Evolutionary conservation across 2,888 invertebrate genomes (phyloP).

Genomic region (Gisinianus flammeolus): DNA sequence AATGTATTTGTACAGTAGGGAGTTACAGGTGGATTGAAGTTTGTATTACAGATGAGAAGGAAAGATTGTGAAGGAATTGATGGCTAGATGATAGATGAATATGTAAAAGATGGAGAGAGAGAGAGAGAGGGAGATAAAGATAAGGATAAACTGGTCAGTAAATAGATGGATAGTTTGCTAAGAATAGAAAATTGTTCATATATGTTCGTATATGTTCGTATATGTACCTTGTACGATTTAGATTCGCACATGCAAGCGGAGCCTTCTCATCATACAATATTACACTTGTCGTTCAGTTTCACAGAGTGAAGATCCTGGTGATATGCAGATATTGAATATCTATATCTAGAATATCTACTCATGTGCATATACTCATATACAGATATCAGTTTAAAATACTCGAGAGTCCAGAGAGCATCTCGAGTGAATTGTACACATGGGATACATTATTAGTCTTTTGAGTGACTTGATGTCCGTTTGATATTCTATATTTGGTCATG

Average conservation of each 20-base stretch:
- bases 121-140: not conserved
- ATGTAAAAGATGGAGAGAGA: not conserved
- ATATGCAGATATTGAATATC: no score
- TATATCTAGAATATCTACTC: no score
- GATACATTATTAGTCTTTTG: no score
- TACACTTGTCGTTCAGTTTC: not conserved
- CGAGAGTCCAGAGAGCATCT: no score
- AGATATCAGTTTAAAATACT: no score
- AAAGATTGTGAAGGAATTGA: not conserved
- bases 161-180: not conserved
- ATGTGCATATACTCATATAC: no score
- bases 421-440: no score
- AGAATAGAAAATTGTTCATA: not conserved
- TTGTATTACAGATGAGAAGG: constrained; percentile 12
- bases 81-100: not conserved
- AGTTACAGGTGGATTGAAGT: constrained; percentile 7
- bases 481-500: no score
- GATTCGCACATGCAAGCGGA: not conserved
- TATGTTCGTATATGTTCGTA: not conserved
- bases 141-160: constrained; percentile 2
- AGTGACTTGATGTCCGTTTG: no score
- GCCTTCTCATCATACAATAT: not conserved
- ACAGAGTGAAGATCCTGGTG: no score
- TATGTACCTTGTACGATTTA: not conserved
- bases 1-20: not conserved